Evolutionary conservation across 1,140 invertebrate genomes (phyloP), one percentile per base, ranked within the genome.

Genomic region (Zaprionus kolodkinae): DNA sequence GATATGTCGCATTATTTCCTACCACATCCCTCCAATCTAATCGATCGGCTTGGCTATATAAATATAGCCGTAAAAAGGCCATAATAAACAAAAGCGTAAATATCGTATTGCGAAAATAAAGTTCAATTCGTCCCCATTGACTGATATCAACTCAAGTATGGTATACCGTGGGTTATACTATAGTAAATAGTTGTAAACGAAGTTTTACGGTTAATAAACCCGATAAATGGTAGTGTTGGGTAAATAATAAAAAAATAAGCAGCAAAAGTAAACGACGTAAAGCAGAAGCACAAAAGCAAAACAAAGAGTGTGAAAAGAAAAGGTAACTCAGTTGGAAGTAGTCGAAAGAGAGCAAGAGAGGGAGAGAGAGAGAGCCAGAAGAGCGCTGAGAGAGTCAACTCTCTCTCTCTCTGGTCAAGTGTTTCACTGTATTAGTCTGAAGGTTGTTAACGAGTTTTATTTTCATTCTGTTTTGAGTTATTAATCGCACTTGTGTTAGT

Each of bases 221-320:
- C 62, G 73, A 83, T 85, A 78, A 65, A 71, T 76, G 84, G 69
- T 65, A 84, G 81, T 76, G 71, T 50, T 55, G 71, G 59, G 50
- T 21, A 76, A 76, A 85, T 81, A 79, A 75, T 2, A 35, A 69
- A 55, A 17, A 43, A 45, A 59, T 25, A 65, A 48, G 2, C 40
- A 67, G 63, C 21, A 72, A 54, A 30, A n/a, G 12, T 3, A 30
- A 61, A 36, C 35, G 30, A 60, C 50, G 67, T 56, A 57, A 71
- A 67, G 50, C 62, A 76, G 85, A 88, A 88, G 69, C 65, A 70
- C 21, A 68, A 78, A 81, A 88, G 74, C 81, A 88, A 88, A 88
- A 88, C 85, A 88, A 88, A 87, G 77, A 67, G 54, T 67, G 61
- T 62, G 67, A 83, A 79, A 38, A 50, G 65, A 65, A 48, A 52